Base-by-base conservation (phyloP, 2,113 vertebrate species). In the Carettochelys insculpta region DNA sequence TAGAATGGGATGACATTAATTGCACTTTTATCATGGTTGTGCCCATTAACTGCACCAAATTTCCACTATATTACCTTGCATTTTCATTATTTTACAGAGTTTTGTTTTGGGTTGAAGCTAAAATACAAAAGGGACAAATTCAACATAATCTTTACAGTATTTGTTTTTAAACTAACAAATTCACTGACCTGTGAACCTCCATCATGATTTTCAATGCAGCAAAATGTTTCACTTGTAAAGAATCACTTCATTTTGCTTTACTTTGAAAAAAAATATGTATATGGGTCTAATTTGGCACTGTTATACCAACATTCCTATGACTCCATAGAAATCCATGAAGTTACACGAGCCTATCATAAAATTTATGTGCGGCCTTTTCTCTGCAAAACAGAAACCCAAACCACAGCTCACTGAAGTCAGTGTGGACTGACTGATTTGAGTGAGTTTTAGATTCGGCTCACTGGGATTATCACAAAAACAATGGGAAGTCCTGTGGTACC, bases 81-180 rank as follows among this genome's bases (percentile, higher is more conserved):
- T 87, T 93, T 80, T 80, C 77, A 83, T 88, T 73, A 85, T 79
- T 92, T 92, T 92, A 82, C 86, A 78, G 73, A 85, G 25, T 53
- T 50, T 61, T 89, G 3, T 78, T 80, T 17, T 84, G 45, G 52
- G 87, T 78, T 68, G 4, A 25, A 90, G 87, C 87, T 51, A 6
- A 2, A 91, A 86, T 86, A 80, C 27, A 73, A 92, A 92, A 80
- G 78, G 10, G 25, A 85, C 25, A 65, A 48, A 87, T 68, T 87
- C 27, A 58, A 87, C n/a, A 80, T 19, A 81, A 3, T 4, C 5
- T 85, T 95, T 87, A 25, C 6, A 71, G 2, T 80, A 82, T 83
- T 86, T 94, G 17, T 83, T 90, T 80, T 71, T 41, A 94, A 95
- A 71, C 3, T 27, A 27, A 77, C 8, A 11, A 79, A 80, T 77